Evolutionary conservation across 1,140 invertebrate genomes (phyloP).

Genomic region (Penaeus indicus): DNA sequence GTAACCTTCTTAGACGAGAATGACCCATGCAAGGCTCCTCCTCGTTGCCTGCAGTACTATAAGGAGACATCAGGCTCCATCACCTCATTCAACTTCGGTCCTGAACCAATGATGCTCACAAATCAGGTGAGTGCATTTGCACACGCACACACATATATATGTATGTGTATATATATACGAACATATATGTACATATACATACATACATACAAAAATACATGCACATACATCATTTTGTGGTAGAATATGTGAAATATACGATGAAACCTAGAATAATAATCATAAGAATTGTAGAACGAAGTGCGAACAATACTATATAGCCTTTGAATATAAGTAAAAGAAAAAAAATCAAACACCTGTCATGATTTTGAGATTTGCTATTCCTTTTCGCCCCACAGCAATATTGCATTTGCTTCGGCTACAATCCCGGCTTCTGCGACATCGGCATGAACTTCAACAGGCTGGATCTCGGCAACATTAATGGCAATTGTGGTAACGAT

Average conservation of each 20-base stretch:
- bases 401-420: slow-evolving; percentile 82
- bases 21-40: slow-evolving; percentile 66
- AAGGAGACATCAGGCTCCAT: slow-evolving; percentile 65
- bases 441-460: slow-evolving; percentile 76
- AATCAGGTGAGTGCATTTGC: slow-evolving; percentile 73
- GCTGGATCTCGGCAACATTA: slow-evolving; percentile 71
- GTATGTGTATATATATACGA: too few species aligned
- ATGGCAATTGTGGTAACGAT: slow-evolving; percentile 78
- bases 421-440: slow-evolving; percentile 76
- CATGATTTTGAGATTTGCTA: slow-evolving; percentile 66
- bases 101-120: slow-evolving; percentile 43
- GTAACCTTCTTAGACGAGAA: slow-evolving; percentile 73
- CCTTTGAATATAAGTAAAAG: not conserved
- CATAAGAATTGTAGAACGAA: too few species aligned
- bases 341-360: slow-evolving; percentile 68
- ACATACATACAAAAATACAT: too few species aligned
- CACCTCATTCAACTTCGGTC: slow-evolving; percentile 68
- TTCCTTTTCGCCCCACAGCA: slow-evolving; percentile 82
- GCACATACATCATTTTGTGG: too few species aligned
- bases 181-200: too few species aligned
- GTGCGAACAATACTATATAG: too few species aligned
- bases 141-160: not conserved
- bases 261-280: too few species aligned
- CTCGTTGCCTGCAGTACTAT: slow-evolving; percentile 69
- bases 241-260: too few species aligned